Evolutionary conservation across 2,888 invertebrate genomes (phyloP), one percentile per base, ranked within the genome.

Genomic region (Hylaea fasciaria): DNA sequence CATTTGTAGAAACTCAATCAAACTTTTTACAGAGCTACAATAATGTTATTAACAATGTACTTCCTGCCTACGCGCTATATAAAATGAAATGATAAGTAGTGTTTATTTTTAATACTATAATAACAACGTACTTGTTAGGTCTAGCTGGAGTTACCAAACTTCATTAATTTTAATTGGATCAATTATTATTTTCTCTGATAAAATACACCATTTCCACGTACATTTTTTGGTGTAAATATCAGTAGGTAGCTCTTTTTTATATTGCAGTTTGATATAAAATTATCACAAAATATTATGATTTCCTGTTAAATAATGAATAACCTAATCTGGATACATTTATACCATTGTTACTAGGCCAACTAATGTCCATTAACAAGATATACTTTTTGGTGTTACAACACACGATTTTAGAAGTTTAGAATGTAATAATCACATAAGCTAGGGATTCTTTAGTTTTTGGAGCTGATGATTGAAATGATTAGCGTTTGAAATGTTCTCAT

Each of bases 101-200:
- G n/a, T n/a, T n/a, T n/a, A n/a, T n/a, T n/a, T n/a, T n/a, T n/a
- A 22, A 22, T 22, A 22, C 5, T 22, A 2, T 2, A 5, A 3
- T 22, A 22, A 22, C 5, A 22, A 22, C 22, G n/a, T 37, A 37
- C 37, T 2, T n/a, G n/a, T 7, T 37, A 37, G 12, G 37, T n/a
- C 12, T 37, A 10, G 12, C 12, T 37, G 10, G 12, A 37, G 12
- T 1, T 37, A 37, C 37, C 37, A n/a, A 22, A 37, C 37, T 37
- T 32, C 32, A 32, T 32, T 32, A 37, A 37, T n/a, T 37, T 37
- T n/a, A 37, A 37, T 37, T 37, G n/a, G 37, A 32, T 37, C 37
- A 1, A 12, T 37, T 12, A 7, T 9, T 32, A 4, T 37, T n/a
- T n/a, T 11, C 3, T 8, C 11, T 12, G 2, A 37, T 37, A 37